A percentile compares a stretch with the other conserved stretches of the same genome.
Conservation (phyloP, 2,888 invertebrate species). For the Chaetoderma sp. region DNA sequence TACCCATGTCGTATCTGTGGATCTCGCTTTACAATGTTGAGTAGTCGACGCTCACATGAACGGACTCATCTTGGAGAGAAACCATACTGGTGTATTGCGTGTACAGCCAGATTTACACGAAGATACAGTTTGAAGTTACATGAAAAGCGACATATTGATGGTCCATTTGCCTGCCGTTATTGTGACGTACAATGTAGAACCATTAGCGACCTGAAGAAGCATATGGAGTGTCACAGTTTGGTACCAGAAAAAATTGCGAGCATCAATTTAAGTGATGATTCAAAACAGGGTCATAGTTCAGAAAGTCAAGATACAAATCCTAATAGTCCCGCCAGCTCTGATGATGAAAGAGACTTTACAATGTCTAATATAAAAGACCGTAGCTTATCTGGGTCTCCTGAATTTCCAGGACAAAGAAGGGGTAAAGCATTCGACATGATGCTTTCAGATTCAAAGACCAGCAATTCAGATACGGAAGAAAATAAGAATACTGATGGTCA, state of each 20-base stretch:
- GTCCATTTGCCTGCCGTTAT: conserved; percentile 52
- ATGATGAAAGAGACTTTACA: not conserved
- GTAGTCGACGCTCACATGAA: conserved; percentile 50
- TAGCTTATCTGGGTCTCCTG: no score
- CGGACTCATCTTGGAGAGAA: conserved; percentile 40
- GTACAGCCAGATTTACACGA: conserved; percentile 48
- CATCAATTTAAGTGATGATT: no score
- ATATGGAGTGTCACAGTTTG: conserved; percentile 46
- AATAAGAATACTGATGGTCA: not conserved
- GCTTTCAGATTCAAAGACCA: no score
- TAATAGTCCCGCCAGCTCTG: not conserved
- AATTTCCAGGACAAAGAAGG: no score
- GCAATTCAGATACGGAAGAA: no score
- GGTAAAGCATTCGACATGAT: no score
- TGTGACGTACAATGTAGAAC: conserved; percentile 48
- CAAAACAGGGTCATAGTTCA: no score
- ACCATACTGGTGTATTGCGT: conserved; percentile 48
- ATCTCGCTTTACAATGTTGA: conserved; percentile 48
- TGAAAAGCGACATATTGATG: conserved; percentile 45
- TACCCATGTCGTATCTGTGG: conserved; percentile 54
- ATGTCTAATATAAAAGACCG: no score
- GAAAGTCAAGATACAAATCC: no score
- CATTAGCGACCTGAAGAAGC: conserved; percentile 45
- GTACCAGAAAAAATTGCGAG: no score
- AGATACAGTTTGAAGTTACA: conserved; percentile 51